A percentile compares a stretch with the other conserved stretches of the same genome.
Evolutionary conservation across 2,888 invertebrate genomes (phyloP).

Genomic region (Trissolcus brochymenae): DNA sequence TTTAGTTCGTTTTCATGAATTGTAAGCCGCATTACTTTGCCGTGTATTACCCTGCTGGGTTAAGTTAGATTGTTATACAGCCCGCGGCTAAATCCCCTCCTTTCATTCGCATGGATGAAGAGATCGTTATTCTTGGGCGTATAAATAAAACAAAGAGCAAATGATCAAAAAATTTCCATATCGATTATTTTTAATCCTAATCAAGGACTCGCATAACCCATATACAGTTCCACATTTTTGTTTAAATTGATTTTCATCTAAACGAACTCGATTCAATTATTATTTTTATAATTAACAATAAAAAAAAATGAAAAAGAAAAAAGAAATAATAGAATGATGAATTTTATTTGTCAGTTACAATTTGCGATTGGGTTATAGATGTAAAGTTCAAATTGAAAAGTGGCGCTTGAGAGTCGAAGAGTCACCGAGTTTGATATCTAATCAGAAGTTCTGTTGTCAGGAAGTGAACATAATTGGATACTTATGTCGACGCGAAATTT

Average conservation of each 20-base stretch:
- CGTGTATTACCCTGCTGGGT: slow-evolving; percentile 23
- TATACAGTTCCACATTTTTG: too few relatives aligned
- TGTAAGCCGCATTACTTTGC: slow-evolving; percentile 30
- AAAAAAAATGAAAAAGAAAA: too few relatives aligned
- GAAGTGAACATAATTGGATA: slow-evolving; percentile 35
- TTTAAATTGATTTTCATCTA: too few relatives aligned
- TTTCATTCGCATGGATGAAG: slow-evolving; percentile 41
- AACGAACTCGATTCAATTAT: too few relatives aligned
- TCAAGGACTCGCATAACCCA: too few relatives aligned
- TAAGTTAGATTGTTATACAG: slow-evolving; percentile 38
- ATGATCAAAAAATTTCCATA: background rate
- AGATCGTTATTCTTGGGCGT: slow-evolving; percentile 14
- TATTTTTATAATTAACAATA: too few relatives aligned
- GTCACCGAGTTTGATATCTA: slow-evolving; percentile 11
- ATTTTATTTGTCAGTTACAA: too few relatives aligned
- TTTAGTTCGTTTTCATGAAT: slow-evolving; percentile 47
- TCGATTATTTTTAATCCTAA: slow-evolving; percentile 5
- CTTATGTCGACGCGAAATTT: slow-evolving; percentile 30
- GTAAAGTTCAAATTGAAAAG: too few relatives aligned
- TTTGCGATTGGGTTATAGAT: too few relatives aligned
- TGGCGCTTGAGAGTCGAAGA: slow-evolving; percentile 1
- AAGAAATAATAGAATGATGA: too few relatives aligned
- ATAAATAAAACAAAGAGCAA: slow-evolving; percentile 31
- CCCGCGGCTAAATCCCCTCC: slow-evolving; percentile 33
- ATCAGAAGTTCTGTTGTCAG: slow-evolving; percentile 27